These are phyloP conservation scores for Hydroisotoma schaefferi DNA, from an alignment of 2,888 invertebrate species.

Conservation along the genomic window DNA sequence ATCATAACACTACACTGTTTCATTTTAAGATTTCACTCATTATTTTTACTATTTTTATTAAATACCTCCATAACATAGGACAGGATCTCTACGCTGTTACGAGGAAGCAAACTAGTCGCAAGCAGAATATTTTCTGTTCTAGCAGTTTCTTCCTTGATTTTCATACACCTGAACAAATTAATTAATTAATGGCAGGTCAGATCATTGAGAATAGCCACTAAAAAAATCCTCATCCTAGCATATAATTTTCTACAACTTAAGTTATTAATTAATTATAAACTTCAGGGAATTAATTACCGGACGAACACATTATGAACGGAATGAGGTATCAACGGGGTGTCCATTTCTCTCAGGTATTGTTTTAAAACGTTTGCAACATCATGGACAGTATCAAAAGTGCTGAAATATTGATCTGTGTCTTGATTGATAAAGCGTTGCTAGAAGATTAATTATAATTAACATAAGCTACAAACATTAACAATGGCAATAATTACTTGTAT, in stretches of 20 bases:
- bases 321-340: slow-evolving; percentile 75
- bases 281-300: slow-evolving; percentile 49
- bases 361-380: slow-evolving; percentile 84
- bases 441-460: slow-evolving; percentile 3
- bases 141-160: slow-evolving; percentile 56
- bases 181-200: no score
- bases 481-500: not conserved
- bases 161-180: slow-evolving; percentile 51
- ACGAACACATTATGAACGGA: slow-evolving; percentile 72
- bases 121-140: slow-evolving; percentile 63
- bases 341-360: slow-evolving; percentile 76
- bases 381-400: slow-evolving; percentile 65
- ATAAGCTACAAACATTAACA: slow-evolving; percentile 1
- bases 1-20: no score
- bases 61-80: slow-evolving; percentile 74
- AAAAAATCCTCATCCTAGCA: no score
- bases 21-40: no score
- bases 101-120: slow-evolving; percentile 68
- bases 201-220: no score
- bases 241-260: no score
- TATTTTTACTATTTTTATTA: not conserved
- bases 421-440: slow-evolving; percentile 55
- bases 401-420: slow-evolving; percentile 67
- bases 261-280: no score
- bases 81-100: slow-evolving; percentile 71